Base-by-base conservation (phyloP, 2,888 invertebrate genomes). In the Biston stratarius region DNA sequence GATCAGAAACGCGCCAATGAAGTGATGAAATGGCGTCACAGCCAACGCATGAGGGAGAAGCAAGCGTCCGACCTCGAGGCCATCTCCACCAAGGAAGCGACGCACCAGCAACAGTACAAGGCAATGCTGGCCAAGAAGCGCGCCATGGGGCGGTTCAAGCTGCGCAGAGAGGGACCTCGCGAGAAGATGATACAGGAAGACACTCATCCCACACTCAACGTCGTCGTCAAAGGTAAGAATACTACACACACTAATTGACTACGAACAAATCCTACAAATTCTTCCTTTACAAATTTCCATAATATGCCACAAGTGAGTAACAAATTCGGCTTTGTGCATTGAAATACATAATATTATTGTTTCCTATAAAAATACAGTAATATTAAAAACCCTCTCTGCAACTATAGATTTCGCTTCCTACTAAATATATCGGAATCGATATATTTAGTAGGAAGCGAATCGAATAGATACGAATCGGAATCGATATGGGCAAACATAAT, bases 11-110 rank as follows among this genome's bases (percentile, higher is more conserved):
- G 95, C 67, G 97, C 97, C 0, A 90, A 94, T 74, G 95, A 95
- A 70, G 96, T 97, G 6, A 90, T 97, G 71, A 94, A 92, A 51
- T 96, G 94, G 84, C 95, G 98, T 0, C 91, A 95, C 77, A 87
- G 89, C 12, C 93, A 95, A 76, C 89, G 95, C 45, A 94, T 95
- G 89, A 86, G 91, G 48, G 94, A 95, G 71, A 97, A 97, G 84
- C 94, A 96, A 53, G 91, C 94, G 55, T 89, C 94, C 33, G 97
- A 97, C 83, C 75, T 86, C 2, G 93, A 94, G 60, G 95, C 91
- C 0, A 97, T 98, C 24, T 86, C 94, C 1, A 91, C 94, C 61
- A 97, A 96, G 83, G 94, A 95, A 70, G 95, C 95, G 33, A 94
- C 95, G 65, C 96, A 98, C 86, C 85, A 95, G 48, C 86, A 93